Evolutionary conservation across 2,888 invertebrate genomes (phyloP).

Genomic region (Frankliniella fusca): DNA sequence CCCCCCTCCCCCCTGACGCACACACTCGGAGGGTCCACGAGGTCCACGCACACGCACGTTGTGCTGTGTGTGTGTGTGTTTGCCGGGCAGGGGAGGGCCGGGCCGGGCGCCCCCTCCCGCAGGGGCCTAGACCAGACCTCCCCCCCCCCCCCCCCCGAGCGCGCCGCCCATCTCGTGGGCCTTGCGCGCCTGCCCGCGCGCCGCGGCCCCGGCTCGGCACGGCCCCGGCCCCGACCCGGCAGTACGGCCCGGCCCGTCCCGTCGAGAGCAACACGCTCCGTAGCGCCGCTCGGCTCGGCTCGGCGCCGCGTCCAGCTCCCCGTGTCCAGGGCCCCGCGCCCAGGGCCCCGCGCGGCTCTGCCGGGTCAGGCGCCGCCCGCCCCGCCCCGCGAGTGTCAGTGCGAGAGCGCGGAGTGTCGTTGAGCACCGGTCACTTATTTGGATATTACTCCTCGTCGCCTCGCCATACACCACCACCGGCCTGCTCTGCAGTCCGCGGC

Average conservation of each 20-base stretch:
- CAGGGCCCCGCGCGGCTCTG: not conserved
- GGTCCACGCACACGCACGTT: not conserved
- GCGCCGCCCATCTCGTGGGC: not conserved
- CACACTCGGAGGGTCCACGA: not conserved
- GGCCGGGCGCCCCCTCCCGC: not conserved
- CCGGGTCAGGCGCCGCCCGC: conserved; percentile 2
- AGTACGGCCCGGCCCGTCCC: not conserved
- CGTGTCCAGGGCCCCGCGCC: not conserved
- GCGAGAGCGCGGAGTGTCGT: not conserved
- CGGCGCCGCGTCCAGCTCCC: not conserved
- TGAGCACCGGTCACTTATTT: not conserved
- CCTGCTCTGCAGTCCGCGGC: not conserved
- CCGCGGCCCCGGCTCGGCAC: not conserved
- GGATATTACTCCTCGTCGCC: not conserved
- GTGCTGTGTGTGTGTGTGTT: not conserved
- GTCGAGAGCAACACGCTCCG: not conserved
- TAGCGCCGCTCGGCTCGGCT: not conserved
- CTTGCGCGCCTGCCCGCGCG: not conserved
- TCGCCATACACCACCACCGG: not conserved
- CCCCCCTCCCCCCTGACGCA: too few species aligned
- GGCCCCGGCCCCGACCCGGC: not conserved
- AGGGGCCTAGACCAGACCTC: not conserved
- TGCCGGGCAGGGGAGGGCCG: not conserved
- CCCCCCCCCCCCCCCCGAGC: not conserved
- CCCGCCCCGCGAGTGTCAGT: not conserved